Base-by-base conservation (phyloP, 2,113 vertebrate species). In the Felis chaus region DNA sequence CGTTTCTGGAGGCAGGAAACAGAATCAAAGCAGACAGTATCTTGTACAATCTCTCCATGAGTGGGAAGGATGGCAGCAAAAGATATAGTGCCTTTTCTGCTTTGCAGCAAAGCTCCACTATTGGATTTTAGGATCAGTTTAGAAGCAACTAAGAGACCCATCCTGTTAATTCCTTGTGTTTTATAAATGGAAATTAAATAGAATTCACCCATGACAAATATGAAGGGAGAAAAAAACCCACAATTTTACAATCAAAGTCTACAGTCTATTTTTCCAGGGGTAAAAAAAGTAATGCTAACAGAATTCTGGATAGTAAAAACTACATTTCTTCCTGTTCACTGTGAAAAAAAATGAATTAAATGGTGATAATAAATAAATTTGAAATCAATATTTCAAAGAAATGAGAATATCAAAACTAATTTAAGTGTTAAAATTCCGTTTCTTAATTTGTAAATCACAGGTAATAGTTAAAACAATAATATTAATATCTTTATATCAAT, bases 101-200 rank as follows among this genome's bases (percentile, higher is more conserved):
- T 8, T 19, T n/a, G 2, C 4, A 23, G 18, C n/a, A 48, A 39
- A 41, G 21, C 21, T 83, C 57, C 23, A 11, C 4, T 39, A 3
- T 31, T 39, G 6, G 3, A 25, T 21, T 27, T 19, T 21, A 63
- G 27, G 3, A 66, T 61, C 12, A 14, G 27, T 61, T 50, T 76
- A 71, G 29, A 15, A 45, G 45, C n/a, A 89, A 27, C 7, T 63
- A 21, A 13, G 1, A 41, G 1, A 36, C 4, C 12, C 3, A n/a
- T 48, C 21, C 14, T 63, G 7, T 55, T 68, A 83, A 87, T 29
- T 36, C 19, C 13, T 78, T 36, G 86, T 90, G 29, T 74, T 69
- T 91, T 71, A 66, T 45, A 45, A 83, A 36, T 53, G 29, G 63
- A 96, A 61, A n/a, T 91, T 66, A 76, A 81, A 93, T 73, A 74